Conservation (phyloP, 2,797 vertebrate genomes). For the Myotis daubentonii region DNA sequence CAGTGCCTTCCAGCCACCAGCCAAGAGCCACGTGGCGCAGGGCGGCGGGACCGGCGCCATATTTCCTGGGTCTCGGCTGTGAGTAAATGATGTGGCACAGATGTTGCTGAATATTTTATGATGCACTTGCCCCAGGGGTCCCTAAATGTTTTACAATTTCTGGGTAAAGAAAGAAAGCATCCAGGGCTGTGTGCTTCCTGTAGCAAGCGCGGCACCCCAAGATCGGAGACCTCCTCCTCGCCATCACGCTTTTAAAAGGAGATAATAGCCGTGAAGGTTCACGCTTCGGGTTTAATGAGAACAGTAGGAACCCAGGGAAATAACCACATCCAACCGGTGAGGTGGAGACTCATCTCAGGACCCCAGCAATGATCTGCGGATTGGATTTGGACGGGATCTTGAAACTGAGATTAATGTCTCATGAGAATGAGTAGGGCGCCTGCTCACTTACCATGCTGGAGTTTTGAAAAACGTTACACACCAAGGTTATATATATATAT, state of each 20-base stretch:
- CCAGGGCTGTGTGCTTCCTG: background rate
- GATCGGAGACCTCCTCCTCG: background rate
- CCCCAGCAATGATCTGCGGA: background rate
- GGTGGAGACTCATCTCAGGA: background rate
- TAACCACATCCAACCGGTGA: background rate
- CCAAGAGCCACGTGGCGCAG: background rate
- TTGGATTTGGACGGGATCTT: background rate
- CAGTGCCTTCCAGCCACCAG: background rate
- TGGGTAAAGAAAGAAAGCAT: constrained; percentile 42
- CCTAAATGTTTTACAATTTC: constrained; percentile 79
- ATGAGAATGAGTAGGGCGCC: background rate
- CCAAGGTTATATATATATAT: too few relatives aligned
- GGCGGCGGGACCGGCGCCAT: fast-evolving
- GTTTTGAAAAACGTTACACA: background rate
- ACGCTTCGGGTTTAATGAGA: background rate
- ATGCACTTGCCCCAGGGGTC: constrained; percentile 66
- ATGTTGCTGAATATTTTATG: constrained; percentile 79
- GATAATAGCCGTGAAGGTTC: background rate
- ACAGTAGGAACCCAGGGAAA: background rate
- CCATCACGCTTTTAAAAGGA: background rate
- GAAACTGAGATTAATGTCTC: constrained; percentile 5
- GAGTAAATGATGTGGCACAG: constrained; percentile 75
- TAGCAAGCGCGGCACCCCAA: background rate
- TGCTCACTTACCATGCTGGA: background rate
- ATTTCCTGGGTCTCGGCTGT: constrained; percentile 60